A percentile compares a stretch with the other conserved stretches of the same genome.
These are phyloP conservation scores for Heliothis virescens DNA, from an alignment of 1,140 invertebrate genomes.

Conservation along the genomic window DNA sequence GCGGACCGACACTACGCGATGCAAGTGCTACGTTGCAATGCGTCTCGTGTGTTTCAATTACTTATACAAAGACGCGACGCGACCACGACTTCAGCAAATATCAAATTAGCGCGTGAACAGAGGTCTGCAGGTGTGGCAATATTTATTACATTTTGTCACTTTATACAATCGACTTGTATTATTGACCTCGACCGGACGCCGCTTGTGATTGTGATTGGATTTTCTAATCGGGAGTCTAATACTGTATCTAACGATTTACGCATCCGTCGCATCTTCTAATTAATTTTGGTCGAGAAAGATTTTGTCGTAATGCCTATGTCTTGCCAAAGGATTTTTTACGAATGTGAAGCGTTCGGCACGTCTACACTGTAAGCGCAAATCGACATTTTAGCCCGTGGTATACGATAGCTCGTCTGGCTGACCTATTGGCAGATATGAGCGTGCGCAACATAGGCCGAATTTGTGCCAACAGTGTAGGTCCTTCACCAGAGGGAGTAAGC, in stretches of 20 bases:
- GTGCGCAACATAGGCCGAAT: slow-evolving; percentile 5
- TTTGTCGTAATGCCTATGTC: slow-evolving; percentile 30
- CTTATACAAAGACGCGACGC: background rate
- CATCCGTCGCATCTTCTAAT: slow-evolving; percentile 79
- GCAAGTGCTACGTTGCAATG: slow-evolving; percentile 7
- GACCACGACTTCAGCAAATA: background rate
- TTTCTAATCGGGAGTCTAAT: background rate
- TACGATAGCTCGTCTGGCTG: background rate
- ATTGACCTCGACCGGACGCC: slow-evolving; percentile 78
- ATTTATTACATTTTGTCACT: slow-evolving; percentile 17
- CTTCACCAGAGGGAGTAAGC: slow-evolving; percentile 77
- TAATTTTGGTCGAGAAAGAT: slow-evolving; percentile 31
- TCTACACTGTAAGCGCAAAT: slow-evolving; percentile 71
- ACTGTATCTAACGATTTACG: slow-evolving; percentile 62
- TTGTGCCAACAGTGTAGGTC: slow-evolving; percentile 71
- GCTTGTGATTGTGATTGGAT: slow-evolving; percentile 59
- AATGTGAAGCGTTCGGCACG: slow-evolving; percentile 62
- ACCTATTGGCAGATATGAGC: slow-evolving; percentile 28
- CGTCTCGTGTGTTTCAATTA: slow-evolving; percentile 28
- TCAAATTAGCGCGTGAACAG: background rate
- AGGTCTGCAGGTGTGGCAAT: slow-evolving; percentile 14
- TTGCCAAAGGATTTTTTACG: slow-evolving; percentile 51
- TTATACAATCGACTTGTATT: slow-evolving; percentile 14
- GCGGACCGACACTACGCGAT: slow-evolving; percentile 17
- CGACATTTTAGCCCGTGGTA: slow-evolving; percentile 41